Evolutionary conservation across 2,797 vertebrate genomes (phyloP).

Genomic region (Threskiornis aethiopicus): DNA sequence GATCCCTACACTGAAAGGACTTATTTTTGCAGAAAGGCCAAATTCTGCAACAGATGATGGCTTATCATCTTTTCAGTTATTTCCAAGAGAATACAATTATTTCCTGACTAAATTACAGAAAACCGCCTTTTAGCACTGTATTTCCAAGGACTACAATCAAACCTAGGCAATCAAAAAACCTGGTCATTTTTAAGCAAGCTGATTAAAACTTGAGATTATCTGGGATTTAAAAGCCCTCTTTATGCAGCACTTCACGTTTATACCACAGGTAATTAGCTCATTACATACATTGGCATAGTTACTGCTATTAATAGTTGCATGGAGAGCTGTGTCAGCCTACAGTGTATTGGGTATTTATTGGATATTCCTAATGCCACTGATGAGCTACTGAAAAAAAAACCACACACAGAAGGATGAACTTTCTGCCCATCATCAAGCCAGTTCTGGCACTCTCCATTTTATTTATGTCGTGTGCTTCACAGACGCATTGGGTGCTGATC

Average conservation of each 20-base stretch:
- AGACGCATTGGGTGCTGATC: rapidly evolving
- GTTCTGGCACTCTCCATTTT: not conserved
- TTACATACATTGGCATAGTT: not conserved
- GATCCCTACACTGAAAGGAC: not conserved
- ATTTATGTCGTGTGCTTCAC: not conserved
- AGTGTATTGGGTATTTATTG: not conserved
- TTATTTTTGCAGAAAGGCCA: not conserved
- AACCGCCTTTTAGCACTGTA: not conserved
- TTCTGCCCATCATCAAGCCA: not conserved
- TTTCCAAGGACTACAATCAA: not conserved
- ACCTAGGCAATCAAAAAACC: not conserved
- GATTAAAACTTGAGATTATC: not conserved
- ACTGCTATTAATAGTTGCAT: not conserved
- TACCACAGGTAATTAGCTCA: not conserved
- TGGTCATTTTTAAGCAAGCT: not conserved
- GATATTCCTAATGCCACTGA: not conserved
- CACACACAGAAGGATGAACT: not conserved
- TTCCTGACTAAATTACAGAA: not conserved
- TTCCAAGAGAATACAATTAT: not conserved
- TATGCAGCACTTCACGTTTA: not conserved
- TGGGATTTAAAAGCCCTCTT: not conserved
- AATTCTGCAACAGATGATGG: not conserved
- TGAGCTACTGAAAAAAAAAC: not conserved
- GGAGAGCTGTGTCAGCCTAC: not conserved
- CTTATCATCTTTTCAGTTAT: not conserved